Conservation (phyloP, 2,888 invertebrate species). For the Leptopterna dolabrata region DNA sequence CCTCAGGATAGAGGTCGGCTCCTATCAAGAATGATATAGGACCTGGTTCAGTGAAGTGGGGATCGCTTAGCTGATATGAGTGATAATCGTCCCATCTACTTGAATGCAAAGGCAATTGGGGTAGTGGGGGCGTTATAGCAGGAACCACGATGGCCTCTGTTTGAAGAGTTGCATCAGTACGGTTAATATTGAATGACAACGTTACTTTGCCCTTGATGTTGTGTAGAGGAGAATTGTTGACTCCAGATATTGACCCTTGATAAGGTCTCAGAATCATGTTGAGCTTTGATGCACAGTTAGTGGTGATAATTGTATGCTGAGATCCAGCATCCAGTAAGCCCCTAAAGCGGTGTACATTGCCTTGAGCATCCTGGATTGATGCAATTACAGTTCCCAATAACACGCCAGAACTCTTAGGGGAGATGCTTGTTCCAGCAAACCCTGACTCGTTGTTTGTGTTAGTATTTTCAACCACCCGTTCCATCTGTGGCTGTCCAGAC, state of each 20-base stretch:
- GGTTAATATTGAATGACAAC: not conserved
- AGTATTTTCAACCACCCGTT: too few species aligned
- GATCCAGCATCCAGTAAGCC: not conserved
- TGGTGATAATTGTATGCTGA: not conserved
- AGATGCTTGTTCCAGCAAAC: not conserved
- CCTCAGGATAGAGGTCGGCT: too few species aligned
- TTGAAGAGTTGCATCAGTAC: not conserved
- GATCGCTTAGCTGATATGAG: too few species aligned
- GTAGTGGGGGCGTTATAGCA: not conserved
- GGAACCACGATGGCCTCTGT: constrained; percentile 16
- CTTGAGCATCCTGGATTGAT: not conserved
- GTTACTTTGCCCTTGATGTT: not conserved
- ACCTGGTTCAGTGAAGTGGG: too few species aligned
- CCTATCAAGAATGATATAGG: too few species aligned
- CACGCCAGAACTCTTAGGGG: not conserved
- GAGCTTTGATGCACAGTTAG: not conserved
- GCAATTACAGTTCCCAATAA: not conserved
- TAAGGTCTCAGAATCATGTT: not conserved
- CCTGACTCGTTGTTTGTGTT: too few species aligned
- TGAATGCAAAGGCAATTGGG: not conserved
- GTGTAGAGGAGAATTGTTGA: not conserved
- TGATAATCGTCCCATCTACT: not conserved
- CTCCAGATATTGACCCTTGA: not conserved
- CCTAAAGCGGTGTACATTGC: not conserved
- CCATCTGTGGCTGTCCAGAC: too few species aligned